Evolutionary conservation across 2,113 vertebrate species (phyloP).

Genomic region (Callipepla squamata): DNA sequence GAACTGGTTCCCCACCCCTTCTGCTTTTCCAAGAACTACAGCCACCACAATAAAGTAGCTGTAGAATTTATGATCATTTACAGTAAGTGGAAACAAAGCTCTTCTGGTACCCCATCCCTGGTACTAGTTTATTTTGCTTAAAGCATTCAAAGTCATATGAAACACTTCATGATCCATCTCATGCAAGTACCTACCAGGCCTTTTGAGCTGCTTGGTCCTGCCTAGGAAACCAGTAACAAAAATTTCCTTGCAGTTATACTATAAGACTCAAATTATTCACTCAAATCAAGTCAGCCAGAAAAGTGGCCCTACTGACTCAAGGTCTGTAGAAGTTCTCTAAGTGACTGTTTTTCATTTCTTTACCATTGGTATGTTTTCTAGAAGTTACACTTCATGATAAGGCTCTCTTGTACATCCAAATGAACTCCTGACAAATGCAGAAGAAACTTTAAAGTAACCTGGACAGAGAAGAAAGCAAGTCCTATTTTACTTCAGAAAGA

Average conservation of each 20-base stretch:
- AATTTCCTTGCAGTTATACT: not conserved
- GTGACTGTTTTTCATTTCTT: not conserved
- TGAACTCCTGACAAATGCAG: not conserved
- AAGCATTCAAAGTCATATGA: not conserved
- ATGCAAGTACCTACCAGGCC: not conserved
- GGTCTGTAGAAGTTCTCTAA: not conserved
- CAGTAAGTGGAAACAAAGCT: slow-evolving; percentile 43
- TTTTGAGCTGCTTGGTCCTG: not conserved
- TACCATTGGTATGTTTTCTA: not conserved
- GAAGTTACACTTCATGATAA: not conserved
- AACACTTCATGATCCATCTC: not conserved
- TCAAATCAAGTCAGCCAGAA: not conserved
- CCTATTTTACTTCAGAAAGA: slow-evolving; percentile 5
- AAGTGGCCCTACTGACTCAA: not conserved
- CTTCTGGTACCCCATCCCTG: slow-evolving; percentile 30
- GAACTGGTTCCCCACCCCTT: slow-evolving; percentile 13
- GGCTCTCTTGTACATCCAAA: not conserved
- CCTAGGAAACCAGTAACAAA: not conserved
- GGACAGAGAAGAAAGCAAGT: not conserved
- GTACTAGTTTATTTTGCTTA: slow-evolving; percentile 9
- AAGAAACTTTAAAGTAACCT: not conserved
- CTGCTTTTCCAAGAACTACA: slow-evolving; percentile 56
- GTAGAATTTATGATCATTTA: slow-evolving; percentile 63
- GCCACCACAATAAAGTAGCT: slow-evolving; percentile 58
- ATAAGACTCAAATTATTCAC: not conserved